Evolutionary conservation across 2,888 invertebrate genomes (phyloP).

Genomic region (Hydropsyche betteni): DNA sequence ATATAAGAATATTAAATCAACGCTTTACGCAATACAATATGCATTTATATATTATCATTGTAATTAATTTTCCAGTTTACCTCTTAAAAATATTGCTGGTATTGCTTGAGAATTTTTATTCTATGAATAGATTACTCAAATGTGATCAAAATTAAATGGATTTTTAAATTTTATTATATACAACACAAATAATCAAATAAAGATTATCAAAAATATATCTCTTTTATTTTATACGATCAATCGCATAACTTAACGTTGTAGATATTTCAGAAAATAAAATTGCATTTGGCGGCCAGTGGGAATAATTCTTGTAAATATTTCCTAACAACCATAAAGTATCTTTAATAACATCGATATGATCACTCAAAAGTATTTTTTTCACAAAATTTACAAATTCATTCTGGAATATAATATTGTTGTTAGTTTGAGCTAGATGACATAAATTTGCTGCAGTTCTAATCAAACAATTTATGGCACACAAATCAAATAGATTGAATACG

Average conservation of each 20-base stretch:
- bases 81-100: conserved; percentile 4
- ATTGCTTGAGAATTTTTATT: conserved; percentile 34
- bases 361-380: conserved; percentile 30
- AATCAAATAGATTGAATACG: conserved; percentile 1
- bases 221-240: not conserved
- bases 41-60: conserved; percentile 1
- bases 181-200: conserved; percentile 39
- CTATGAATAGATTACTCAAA: conserved; percentile 42
- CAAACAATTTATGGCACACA: conserved; percentile 31
- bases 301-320: conserved; percentile 39
- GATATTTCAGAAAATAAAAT: conserved; percentile 32
- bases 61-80: conserved; percentile 12
- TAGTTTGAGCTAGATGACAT: not conserved
- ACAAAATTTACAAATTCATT: conserved; percentile 18
- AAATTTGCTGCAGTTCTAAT: conserved; percentile 46
- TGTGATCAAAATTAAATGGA: conserved; percentile 44
- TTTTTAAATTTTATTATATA: conserved; percentile 38
- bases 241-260: not conserved
- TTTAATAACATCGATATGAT: conserved; percentile 28
- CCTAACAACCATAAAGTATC: conserved; percentile 44
- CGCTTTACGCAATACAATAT: conserved; percentile 16
- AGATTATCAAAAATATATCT: conserved; percentile 29
- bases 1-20: not conserved
- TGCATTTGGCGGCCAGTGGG: not conserved
- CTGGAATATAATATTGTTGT: not conserved